Evolutionary conservation across 2,797 vertebrate species (phyloP), one percentile per base, ranked within the genome.

Genomic region (Sciaenops ocellatus): DNA sequence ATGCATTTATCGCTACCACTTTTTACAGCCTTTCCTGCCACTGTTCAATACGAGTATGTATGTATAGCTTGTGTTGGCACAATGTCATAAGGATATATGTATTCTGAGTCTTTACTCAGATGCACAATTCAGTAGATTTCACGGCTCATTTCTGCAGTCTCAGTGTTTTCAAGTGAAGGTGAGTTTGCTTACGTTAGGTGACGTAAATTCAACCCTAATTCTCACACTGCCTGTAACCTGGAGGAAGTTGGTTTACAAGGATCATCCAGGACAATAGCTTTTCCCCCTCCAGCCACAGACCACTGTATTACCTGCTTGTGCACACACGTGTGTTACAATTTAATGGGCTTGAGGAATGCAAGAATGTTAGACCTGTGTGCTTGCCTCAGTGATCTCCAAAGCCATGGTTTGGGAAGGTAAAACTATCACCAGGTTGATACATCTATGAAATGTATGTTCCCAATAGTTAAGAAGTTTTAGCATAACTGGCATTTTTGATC

Each of bases 281-380:
- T 56, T 51, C 2, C 11, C 34, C 59, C 30, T 55, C 16, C 16
- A 4, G 51, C 24, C 13, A 17, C 59, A 72, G 64, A 38, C 24
- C 60, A 28, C 8, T 72, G 64, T 38, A 62, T 60, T 24, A 51
- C 22, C 42, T 20, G 17, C 20, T 28, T 68, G 44, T 3, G 2
- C 48, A 61, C 57, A 60, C 22, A 1, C 24, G 56, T 38, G 41
- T 78, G 47, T 50, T 52, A 52, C 52, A 56, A 22, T 80, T 59
- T 68, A 69, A 78, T 48, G 64, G 22, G 47, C 42, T 73, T 69
- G 20, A 48, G 78, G 84, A 89, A 89, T 73, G 81, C 59, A 64
- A 59, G 80, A 90, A 89, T 82, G 70, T 52, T 56, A 41, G 73
- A 75, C 13, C 3, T 64, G 16, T 67, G 11, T 64, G 50, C 16